phyloP scores from a whole-genome alignment of 2,797 vertebrate species.

The Mus spretus region DNA sequence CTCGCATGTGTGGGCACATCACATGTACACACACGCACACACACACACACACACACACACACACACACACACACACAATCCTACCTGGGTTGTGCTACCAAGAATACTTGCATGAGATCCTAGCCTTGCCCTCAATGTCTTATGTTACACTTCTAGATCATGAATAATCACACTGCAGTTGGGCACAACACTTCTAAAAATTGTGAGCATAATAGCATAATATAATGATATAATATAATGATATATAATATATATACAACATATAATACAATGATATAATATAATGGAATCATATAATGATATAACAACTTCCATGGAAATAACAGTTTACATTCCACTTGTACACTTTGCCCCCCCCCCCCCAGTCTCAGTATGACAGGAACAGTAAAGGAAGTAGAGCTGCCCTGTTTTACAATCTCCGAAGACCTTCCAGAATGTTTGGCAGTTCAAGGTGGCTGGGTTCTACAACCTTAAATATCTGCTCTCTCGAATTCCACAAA shows the following conservation, averaged over 20 bases:
- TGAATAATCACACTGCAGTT: neutral
- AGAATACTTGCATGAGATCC: neutral
- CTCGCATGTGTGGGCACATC: neutral
- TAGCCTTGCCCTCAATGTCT: neutral
- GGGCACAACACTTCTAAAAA: neutral
- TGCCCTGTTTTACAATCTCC: neutral
- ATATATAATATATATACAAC: too few relatives aligned
- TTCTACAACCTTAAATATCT: neutral
- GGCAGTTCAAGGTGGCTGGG: neutral
- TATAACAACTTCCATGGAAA: neutral
- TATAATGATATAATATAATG: too few relatives aligned
- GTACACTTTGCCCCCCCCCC: neutral
- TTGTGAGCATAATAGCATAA: neutral
- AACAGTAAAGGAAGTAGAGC: neutral
- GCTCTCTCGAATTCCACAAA: neutral
- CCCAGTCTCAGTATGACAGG: neutral
- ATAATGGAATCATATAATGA: too few relatives aligned
- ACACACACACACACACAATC: neutral
- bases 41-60: slow-evolving; percentile 22
- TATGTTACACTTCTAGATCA: neutral
- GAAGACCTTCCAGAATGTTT: neutral
- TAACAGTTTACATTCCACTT: neutral
- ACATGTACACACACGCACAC: neutral
- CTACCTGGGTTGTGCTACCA: neutral
- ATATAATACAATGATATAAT: too few relatives aligned